These are phyloP conservation scores for Machimus atricapillus DNA, from an alignment of 2,888 invertebrate genomes.

Conservation along the genomic window DNA sequence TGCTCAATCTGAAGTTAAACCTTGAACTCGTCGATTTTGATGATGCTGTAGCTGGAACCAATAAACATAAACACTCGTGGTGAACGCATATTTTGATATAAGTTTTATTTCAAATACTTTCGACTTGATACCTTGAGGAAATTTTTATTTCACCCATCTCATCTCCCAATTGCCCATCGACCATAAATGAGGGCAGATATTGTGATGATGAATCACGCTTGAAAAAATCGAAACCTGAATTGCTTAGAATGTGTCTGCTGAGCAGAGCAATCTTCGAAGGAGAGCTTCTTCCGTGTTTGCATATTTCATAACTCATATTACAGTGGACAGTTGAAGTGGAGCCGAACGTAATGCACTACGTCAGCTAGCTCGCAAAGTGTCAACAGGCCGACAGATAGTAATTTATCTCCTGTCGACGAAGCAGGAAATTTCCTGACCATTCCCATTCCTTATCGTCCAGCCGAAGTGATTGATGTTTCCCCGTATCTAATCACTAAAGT, in stretches of 20 bases:
- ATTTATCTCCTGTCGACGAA: conserved; percentile 25
- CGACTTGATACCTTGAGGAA: not conserved
- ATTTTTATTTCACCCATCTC: not conserved
- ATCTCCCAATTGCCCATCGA: not conserved
- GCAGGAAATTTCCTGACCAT: conserved; percentile 17
- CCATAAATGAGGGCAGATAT: not conserved
- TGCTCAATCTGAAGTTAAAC: too few species aligned
- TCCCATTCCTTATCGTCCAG: not conserved
- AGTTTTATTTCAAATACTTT: not conserved
- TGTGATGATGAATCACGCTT: not conserved
- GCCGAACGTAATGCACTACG: not conserved
- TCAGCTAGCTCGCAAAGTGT: not conserved
- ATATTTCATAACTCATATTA: not conserved
- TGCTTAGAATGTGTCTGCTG: not conserved
- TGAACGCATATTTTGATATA: too few species aligned
- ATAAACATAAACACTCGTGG: too few species aligned
- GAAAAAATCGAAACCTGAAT: not conserved
- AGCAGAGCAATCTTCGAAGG: not conserved
- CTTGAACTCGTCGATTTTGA: not conserved
- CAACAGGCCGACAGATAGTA: conserved; percentile 7
- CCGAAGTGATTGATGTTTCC: conserved; percentile 4
- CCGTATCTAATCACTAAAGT: conserved; percentile 1
- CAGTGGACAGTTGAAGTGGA: not conserved
- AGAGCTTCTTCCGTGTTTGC: not conserved
- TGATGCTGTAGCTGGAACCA: too few species aligned